Evolutionary conservation across 2,888 invertebrate genomes (phyloP), one percentile per base, ranked within the genome.

Genomic region (Ichneumoninae sp.): DNA sequence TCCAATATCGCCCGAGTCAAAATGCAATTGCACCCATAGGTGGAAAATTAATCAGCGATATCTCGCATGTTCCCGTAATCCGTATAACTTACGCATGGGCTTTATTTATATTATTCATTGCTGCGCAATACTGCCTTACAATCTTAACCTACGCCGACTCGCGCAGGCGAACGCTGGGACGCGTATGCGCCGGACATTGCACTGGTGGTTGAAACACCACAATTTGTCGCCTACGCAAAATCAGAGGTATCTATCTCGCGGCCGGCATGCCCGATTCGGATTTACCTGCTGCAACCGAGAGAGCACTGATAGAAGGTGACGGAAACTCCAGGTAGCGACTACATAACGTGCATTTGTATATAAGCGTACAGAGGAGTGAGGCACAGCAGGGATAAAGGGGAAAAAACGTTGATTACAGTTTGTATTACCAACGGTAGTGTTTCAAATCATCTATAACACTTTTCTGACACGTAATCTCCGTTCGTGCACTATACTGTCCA

Each of bases 21-120:
- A 30, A 8, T 36, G 22, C 10, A n/a, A 60, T n/a, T 36, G 33
- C 75, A 54, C 80, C 78, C 76, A 84, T 80, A 26, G 68, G 40
- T 68, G 75, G 57, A 85, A 84, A 84, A 86, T 86, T 80, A 78
- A 86, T 84, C 84, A 81, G 57, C 81, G 74, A 66, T 75, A 84
- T 75, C 47, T 62, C 77, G 62, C 76, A 30, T 62, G 62, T 62
- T 62, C 30, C 30, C 33, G 62, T 62, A 33, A 62, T 62, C n/a
- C 62, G 33, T 30, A 30, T 16, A 30, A 62, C 33, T 62, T 62
- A 33, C 30, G 62, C 16, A 62, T 16, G 33, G 7, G 33, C 60
- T 62, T 33, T 33, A 62, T 62, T 33, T 62, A 33, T 62, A 62
- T 62, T 62, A 62, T 62, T 62, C 26, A 62, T 33, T 30, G 62